Evolutionary conservation across 2,888 invertebrate species (phyloP).

Genomic region (Brachyptera risi): DNA sequence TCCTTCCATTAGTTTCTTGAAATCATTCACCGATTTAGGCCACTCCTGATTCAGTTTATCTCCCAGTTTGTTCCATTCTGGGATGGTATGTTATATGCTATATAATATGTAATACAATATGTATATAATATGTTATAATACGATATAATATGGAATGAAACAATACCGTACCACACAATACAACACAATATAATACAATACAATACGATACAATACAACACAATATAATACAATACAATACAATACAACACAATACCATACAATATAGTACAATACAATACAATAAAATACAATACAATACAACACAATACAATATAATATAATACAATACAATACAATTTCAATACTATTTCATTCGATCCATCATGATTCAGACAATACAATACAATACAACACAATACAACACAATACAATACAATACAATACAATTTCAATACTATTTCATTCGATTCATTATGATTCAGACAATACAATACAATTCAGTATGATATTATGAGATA

Average conservation of each 20-base stretch:
- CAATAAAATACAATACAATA: slow-evolving; percentile 16
- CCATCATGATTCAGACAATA: slow-evolving; percentile 12
- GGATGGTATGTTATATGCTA: too few relatives aligned
- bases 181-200: slow-evolving; percentile 20
- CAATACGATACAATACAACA: slow-evolving; percentile 18
- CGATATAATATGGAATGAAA: not conserved
- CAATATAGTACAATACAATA: slow-evolving; percentile 18
- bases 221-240: slow-evolving; percentile 19
- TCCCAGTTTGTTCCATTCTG: too few relatives aligned
- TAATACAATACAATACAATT: slow-evolving; percentile 14
- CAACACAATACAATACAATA: slow-evolving; percentile 20
- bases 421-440: slow-evolving; percentile 13
- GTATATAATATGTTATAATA: too few relatives aligned
- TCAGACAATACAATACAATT: slow-evolving; percentile 14
- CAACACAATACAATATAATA: slow-evolving; percentile 18
- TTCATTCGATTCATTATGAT: not conserved
- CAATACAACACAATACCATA: slow-evolving; percentile 20
- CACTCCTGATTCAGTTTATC: too few relatives aligned
- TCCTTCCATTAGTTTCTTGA: too few relatives aligned
- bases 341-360: not conserved
- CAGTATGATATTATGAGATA: slow-evolving; percentile 9
- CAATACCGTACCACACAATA: not conserved
- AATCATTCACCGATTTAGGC: too few relatives aligned
- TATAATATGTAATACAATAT: too few relatives aligned
- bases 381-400: slow-evolving; percentile 17